These are phyloP conservation scores for Marcusenius ussheri DNA, from an alignment of 2,113 vertebrate genomes.

Conservation along the genomic window DNA sequence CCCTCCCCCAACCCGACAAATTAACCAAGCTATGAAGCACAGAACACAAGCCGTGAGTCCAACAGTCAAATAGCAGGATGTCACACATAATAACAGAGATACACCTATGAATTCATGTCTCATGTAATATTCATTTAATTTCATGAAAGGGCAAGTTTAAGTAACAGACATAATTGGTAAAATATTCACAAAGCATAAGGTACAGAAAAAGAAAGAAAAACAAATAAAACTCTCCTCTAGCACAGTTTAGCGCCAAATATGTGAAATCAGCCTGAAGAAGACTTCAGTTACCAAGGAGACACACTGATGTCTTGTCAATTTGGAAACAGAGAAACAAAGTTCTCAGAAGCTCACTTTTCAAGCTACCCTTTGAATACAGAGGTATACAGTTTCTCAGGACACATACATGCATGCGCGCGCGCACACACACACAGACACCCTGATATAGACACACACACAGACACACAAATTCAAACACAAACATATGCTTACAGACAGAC, in stretches of 20 bases:
- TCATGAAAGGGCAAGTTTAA: background rate
- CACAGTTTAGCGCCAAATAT: background rate
- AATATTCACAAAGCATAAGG: background rate
- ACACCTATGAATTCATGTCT: background rate
- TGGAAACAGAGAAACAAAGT: background rate
- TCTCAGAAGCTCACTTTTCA: background rate
- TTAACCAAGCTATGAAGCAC: conserved; percentile 9
- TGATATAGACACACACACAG: no score
- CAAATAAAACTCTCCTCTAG: background rate
- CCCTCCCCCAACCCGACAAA: background rate
- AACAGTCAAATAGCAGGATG: background rate
- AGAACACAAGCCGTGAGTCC: background rate
- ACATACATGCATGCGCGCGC: background rate
- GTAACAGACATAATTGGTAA: background rate
- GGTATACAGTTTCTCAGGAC: background rate
- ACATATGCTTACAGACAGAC: background rate
- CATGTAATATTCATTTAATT: background rate
- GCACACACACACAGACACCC: background rate
- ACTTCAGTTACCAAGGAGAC: background rate
- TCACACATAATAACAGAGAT: background rate
- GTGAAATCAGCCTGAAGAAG: background rate
- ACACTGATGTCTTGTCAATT: background rate
- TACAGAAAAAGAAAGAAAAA: background rate
- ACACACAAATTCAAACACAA: no score
- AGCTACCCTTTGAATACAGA: background rate